phyloP scores from a whole-genome alignment of 2,888 invertebrate genomes.

The Anarsia innoxiella region DNA sequence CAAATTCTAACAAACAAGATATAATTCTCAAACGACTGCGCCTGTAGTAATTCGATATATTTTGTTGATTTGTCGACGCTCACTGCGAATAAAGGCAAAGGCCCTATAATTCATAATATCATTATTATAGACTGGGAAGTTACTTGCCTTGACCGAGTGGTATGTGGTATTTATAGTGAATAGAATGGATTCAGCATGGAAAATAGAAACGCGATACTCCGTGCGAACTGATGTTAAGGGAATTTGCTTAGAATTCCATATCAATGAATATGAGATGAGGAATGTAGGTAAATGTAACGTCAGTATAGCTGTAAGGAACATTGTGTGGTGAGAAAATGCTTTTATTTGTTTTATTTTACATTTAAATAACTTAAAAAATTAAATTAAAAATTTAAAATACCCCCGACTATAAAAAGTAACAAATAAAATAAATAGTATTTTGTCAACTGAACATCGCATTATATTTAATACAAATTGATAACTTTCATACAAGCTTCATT shows the following conservation, averaged over 20 bases:
- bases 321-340: not conserved
- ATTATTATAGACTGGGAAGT: conserved; percentile 20
- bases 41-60: not conserved
- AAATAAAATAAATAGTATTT: no score
- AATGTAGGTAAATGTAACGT: not conserved
- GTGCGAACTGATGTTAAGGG: conserved; percentile 4
- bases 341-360: no score
- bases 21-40: not conserved
- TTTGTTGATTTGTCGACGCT: conserved; percentile 11
- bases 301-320: not conserved
- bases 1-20: not conserved
- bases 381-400: no score
- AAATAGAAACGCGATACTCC: conserved; percentile 5
- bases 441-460: no score
- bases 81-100: conserved; percentile 7
- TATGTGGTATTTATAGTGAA: conserved; percentile 16
- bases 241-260: no score
- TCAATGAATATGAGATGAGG: no score
- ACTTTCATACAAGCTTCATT: no score
- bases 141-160: conserved; percentile 32
- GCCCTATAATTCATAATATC: conserved; percentile 17
- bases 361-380: no score
- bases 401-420: no score
- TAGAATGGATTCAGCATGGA: conserved; percentile 9
- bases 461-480: no score